Base-by-base conservation (phyloP, 2,113 vertebrate genomes). In the Atractosteus spatula region DNA sequence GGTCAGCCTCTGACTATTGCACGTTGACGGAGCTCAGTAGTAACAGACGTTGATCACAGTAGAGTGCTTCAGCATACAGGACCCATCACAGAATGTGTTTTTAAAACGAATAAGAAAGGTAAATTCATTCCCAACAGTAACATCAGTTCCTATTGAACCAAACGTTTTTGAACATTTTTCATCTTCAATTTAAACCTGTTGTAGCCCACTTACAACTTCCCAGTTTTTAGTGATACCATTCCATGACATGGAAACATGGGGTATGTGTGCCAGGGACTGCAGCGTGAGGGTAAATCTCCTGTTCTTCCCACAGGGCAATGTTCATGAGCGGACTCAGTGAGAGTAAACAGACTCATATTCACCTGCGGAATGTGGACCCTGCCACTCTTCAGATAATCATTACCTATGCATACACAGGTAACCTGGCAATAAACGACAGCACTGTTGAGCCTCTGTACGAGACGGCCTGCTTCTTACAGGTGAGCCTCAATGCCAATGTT, bases 391-490 rank as follows among this genome's bases (percentile, higher is more conserved):
- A 97, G 83, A 95, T 95, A 71, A 97, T 99, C 86, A 99, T 99
- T 84, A 87, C 93, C 3, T 99, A 99, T 0, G 96, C 97, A 1
- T 99, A 99, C 85, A 99, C 96, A n/a, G 96, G 97, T 70, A 96
- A 96, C 89, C 83, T 99, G 91, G 92, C 93, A 79, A 92, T 98
- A 86, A 97, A 81, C 0, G 96, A 98, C 89, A 89, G 92, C 92
- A 98, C 93, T 0, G 97, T 99, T 11, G 97, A 99, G 82, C 96
- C 96, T 79, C 96, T 99, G 44, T 99, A 99, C 65, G 97, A 99
- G 86, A 99, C 97, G 0, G 97, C 97, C 73, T 98, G 96, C 91
- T 99, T 99, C 87, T 84, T 99, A 44, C 97, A 99, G 97, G 97
- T 98, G 78, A 44, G 86, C 16, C 10, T 17, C 13, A 3, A 29